These are phyloP conservation scores for Collichthys lucidus DNA, from an alignment of 2,113 vertebrate species.

Conservation along the genomic window DNA sequence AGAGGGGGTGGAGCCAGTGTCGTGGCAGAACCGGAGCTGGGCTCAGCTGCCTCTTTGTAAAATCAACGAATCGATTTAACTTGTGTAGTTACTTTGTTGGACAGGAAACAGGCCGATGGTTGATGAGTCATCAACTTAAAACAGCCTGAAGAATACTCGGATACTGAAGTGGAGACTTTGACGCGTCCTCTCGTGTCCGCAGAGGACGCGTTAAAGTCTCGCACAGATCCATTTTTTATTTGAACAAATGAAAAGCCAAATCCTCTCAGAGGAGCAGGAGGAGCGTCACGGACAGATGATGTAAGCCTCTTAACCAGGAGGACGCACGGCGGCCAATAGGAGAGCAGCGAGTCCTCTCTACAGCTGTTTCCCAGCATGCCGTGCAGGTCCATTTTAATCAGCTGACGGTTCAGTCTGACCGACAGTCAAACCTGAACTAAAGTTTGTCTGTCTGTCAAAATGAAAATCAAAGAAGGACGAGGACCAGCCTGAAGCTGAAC, in stretches of 20 bases:
- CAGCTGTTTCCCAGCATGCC: neutral
- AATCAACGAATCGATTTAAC: too few relatives aligned
- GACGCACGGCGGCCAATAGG: conserved; percentile 31
- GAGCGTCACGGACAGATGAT: conserved; percentile 1
- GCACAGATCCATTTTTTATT: conserved; percentile 61
- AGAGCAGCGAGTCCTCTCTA: neutral
- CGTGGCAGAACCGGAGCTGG: too few relatives aligned
- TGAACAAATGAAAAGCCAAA: conserved; percentile 83
- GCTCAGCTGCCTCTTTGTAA: too few relatives aligned
- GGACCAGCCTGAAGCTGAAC: too few relatives aligned
- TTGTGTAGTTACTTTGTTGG: too few relatives aligned
- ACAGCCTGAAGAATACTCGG: too few relatives aligned
- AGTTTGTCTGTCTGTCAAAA: too few relatives aligned
- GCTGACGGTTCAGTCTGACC: neutral
- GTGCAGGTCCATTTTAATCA: neutral
- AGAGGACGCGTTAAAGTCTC: neutral
- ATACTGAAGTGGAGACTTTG: too few relatives aligned
- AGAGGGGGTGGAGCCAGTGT: too few relatives aligned
- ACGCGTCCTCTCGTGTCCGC: neutral
- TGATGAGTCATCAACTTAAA: too few relatives aligned
- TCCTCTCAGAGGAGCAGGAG: conserved; percentile 71
- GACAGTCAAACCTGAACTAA: neutral
- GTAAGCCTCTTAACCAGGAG: conserved; percentile 81
- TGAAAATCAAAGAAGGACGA: too few relatives aligned
- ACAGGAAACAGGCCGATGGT: too few relatives aligned